Evolutionary conservation across 2,113 vertebrate genomes (phyloP), one percentile per base, ranked within the genome.

Genomic region (Neotoma lepida): DNA sequence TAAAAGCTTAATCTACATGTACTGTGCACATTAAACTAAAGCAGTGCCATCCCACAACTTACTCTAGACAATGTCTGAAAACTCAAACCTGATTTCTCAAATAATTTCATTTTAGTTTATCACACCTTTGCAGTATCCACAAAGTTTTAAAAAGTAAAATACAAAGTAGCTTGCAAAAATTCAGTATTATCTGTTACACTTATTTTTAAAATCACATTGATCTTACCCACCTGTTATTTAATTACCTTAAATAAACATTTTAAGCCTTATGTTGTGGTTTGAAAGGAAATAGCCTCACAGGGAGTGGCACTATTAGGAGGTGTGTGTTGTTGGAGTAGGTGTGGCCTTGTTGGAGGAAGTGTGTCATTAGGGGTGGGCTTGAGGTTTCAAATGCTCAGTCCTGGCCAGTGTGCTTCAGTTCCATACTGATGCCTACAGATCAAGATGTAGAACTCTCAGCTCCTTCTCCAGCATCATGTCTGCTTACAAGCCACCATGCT

Each of bases 51-150:
- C 10, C 12, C 24, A 92, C 20, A 95, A 89, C 20, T 88, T 94
- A 77, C 22, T 71, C 33, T 71, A 61, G 12, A 68, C 6, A 95
- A 76, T 39, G 86, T 92, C 5, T 81, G 51, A 94, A 41, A 81
- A 91, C 9, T 35, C 58, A 92, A 85, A 91, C 7, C 35, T 54
- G 10, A 33, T 22, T 92, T 94, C 54, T 88, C 70, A 87, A 44
- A 86, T 89, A 68, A 94, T 33, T 78, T 80, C 4, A 94, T 80
- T 94, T 89, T 85, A 70, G 35, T 76, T 89, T 87, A 73, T n/a
- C 0, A 86, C 2, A 73, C 28, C 24, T 94, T 85, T 89, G 14
- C 12, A 54, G 20, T 88, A 64, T n/a, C 58, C 10, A 26, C 6
- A 82, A 58, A 39, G 10, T 58, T 39, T 39, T 58, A 81, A 39